Percentiles rank a stretch among this genome's conserved stretches.
Conservation (phyloP, 2,888 invertebrate species). For the Plemyria rubiginata region DNA sequence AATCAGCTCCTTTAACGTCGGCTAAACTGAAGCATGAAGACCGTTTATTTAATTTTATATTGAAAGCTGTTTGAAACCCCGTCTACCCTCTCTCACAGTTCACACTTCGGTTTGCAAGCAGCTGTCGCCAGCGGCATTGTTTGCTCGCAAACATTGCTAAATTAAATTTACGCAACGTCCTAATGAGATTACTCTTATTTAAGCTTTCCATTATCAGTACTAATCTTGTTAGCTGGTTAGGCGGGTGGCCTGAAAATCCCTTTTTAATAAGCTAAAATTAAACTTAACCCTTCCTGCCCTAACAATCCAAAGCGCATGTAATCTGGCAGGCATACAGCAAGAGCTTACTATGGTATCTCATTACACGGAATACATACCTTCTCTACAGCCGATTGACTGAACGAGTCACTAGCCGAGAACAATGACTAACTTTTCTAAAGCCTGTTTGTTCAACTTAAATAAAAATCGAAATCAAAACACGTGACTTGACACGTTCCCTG, state of each 20-base stretch:
- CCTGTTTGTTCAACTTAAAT: too few relatives aligned
- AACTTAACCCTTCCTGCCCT: constrained; percentile 18
- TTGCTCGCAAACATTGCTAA: constrained; percentile 44
- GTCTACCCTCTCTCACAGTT: constrained; percentile 15
- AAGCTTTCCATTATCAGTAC: constrained; percentile 57
- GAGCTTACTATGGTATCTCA: too few relatives aligned
- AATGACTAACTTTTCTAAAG: too few relatives aligned
- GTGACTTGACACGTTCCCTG: too few relatives aligned
- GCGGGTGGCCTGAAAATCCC: constrained; percentile 41
- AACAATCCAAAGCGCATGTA: not conserved
- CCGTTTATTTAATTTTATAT: constrained; percentile 13
- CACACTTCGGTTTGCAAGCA: constrained; percentile 19
- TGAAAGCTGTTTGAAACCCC: constrained; percentile 19
- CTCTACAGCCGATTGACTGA: too few relatives aligned
- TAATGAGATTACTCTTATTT: constrained; percentile 60
- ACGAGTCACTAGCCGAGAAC: too few relatives aligned
- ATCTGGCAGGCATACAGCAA: not conserved
- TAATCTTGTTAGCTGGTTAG: constrained; percentile 56
- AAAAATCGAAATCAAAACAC: too few relatives aligned
- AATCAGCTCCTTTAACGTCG: too few relatives aligned
- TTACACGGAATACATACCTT: too few relatives aligned
- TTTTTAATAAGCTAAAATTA: constrained; percentile 52
- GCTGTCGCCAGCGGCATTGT: constrained; percentile 28
- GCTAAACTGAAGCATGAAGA: too few relatives aligned
- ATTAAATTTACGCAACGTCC: constrained; percentile 56